These are phyloP conservation scores for Pyxicephalus adspersus DNA, from an alignment of 2,113 vertebrate species.

Conservation along the genomic window DNA sequence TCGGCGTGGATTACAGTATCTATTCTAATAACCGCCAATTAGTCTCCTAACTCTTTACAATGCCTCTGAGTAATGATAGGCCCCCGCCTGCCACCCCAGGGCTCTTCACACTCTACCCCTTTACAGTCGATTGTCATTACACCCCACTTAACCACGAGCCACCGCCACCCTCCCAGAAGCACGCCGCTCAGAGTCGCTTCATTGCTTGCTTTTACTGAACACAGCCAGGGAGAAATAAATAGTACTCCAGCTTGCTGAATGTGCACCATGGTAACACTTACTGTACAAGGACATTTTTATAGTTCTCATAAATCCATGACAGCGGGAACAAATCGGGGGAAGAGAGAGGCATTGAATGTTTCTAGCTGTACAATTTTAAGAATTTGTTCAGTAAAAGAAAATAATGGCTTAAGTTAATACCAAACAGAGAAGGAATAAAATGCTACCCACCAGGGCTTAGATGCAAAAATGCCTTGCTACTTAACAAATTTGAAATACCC, in stretches of 20 bases:
- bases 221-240: constrained; percentile 27
- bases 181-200: not conserved
- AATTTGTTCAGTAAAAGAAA: no score
- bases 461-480: no score
- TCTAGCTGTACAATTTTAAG: no score
- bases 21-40: no score
- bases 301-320: not conserved
- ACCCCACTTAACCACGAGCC: not conserved
- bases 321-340: not conserved
- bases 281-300: constrained; percentile 13
- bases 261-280: constrained; percentile 24
- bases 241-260: constrained; percentile 6
- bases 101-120: not conserved
- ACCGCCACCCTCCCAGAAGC: not conserved
- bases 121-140: not conserved
- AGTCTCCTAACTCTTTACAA: no score
- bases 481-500: no score
- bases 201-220: not conserved
- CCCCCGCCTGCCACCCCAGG: not conserved
- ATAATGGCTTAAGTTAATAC: no score
- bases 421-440: no score
- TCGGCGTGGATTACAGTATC: no score
- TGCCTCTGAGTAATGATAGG: not conserved
- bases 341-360: not conserved
- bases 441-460: no score